These are phyloP conservation scores for Ridgeia piscesae DNA, from an alignment of 1,140 invertebrate genomes.

Conservation along the genomic window DNA sequence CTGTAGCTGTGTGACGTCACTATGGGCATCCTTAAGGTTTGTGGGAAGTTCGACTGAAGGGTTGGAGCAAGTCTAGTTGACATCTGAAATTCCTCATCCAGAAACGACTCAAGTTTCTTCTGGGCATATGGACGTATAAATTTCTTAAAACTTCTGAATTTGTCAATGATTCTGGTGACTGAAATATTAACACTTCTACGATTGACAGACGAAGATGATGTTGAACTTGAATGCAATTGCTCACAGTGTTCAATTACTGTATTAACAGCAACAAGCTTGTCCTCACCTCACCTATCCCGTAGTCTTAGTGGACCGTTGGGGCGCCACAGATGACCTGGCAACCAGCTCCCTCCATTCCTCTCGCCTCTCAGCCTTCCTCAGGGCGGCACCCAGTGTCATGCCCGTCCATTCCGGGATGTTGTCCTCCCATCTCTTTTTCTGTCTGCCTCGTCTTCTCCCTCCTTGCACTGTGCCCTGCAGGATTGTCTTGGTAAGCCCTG, in stretches of 20 bases:
- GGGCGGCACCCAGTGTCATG: too few relatives aligned
- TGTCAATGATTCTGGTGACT: background rate
- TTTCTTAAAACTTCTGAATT: background rate
- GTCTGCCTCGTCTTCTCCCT: too few relatives aligned
- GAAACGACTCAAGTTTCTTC: background rate
- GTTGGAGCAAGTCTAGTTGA: background rate
- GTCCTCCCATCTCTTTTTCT: too few relatives aligned
- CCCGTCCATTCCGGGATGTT: too few relatives aligned
- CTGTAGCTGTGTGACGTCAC: background rate
- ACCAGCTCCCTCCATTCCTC: too few relatives aligned
- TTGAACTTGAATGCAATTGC: background rate
- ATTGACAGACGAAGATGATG: background rate
- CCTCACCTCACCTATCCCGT: too few relatives aligned
- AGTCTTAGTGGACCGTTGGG: too few relatives aligned
- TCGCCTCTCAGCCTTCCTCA: too few relatives aligned
- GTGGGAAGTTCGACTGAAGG: background rate
- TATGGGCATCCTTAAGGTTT: background rate
- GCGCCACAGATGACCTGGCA: too few relatives aligned
- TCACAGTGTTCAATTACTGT: background rate
- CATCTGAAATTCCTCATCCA: background rate
- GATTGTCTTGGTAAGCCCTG: too few relatives aligned
- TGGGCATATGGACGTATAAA: background rate
- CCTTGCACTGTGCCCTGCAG: too few relatives aligned
- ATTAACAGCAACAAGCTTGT: background rate
- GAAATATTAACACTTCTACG: background rate